Evolutionary conservation across 2,797 vertebrate genomes (phyloP).

Genomic region (Aldrovandia affinis): DNA sequence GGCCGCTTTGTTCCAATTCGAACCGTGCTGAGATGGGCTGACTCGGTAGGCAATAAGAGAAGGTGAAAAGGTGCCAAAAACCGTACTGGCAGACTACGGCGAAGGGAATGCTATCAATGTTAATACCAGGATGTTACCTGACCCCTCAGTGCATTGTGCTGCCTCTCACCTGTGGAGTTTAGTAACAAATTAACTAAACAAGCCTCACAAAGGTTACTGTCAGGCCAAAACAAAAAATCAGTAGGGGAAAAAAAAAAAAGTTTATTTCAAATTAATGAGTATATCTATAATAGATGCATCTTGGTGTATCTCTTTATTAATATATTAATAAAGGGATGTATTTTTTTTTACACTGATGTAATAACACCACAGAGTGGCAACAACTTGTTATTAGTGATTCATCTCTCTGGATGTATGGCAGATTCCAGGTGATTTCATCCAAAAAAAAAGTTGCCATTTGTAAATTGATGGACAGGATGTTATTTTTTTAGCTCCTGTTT

Average conservation of each 20-base stretch:
- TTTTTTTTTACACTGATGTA: neutral
- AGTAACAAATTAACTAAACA: neutral
- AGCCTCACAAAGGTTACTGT: neutral
- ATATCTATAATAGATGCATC: neutral
- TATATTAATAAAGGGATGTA: neutral
- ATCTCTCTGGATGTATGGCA: slow-evolving; percentile 10
- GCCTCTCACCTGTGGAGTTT: neutral
- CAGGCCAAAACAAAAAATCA: neutral
- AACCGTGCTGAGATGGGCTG: neutral
- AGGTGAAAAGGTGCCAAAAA: neutral
- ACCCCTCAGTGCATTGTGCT: neutral
- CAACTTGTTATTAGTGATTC: slow-evolving; percentile 9
- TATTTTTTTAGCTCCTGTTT: no score
- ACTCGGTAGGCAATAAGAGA: neutral
- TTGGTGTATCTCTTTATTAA: neutral
- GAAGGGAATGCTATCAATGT: neutral
- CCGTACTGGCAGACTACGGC: neutral
- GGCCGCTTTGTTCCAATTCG: neutral
- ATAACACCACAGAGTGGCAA: neutral
- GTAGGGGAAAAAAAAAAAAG: neutral
- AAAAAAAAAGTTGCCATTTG: no score
- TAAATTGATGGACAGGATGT: no score
- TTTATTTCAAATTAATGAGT: neutral
- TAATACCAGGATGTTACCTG: neutral
- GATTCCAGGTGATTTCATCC: slow-evolving; percentile 27